phyloP scores from a whole-genome alignment of 2,888 invertebrate species.

The Drosophila subquinaria region DNA sequence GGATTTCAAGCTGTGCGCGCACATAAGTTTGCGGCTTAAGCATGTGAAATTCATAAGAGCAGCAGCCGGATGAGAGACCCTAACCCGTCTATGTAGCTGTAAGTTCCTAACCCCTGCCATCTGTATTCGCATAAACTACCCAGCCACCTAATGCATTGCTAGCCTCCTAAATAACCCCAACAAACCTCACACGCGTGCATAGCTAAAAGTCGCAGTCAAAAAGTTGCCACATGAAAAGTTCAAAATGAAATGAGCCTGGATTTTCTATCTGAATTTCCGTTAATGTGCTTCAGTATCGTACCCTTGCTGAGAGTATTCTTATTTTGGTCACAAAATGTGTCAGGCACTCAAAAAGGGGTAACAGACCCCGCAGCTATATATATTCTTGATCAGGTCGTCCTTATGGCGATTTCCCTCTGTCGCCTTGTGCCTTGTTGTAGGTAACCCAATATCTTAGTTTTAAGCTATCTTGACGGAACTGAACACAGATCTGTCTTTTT shows the following conservation, averaged over 20 bases:
- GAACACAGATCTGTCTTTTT: too few relatives aligned
- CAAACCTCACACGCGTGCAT: conserved; percentile 28
- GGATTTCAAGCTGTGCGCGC: conserved; percentile 81
- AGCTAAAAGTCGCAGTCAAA: conserved; percentile 43
- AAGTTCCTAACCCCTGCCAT: conserved; percentile 31
- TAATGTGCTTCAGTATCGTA: conserved; percentile 1
- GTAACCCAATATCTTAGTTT: too few relatives aligned
- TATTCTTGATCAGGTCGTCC: too few relatives aligned
- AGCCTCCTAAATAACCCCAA: conserved; percentile 65
- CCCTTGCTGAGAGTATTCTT: background rate
- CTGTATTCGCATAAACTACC: conserved; percentile 58
- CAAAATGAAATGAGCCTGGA: conserved; percentile 73
- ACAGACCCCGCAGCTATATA: background rate
- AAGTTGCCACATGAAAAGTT: conserved; percentile 73
- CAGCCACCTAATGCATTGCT: conserved; percentile 68
- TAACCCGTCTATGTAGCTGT: background rate
- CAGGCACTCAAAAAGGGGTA: background rate
- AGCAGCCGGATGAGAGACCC: conserved; percentile 45
- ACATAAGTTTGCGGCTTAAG: conserved; percentile 81
- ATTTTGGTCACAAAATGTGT: background rate
- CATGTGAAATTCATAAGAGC: conserved; percentile 81
- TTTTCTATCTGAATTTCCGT: conserved; percentile 38
- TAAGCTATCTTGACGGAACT: too few relatives aligned
- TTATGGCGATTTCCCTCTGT: too few relatives aligned
- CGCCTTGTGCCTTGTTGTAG: too few relatives aligned